These are phyloP conservation scores for Vimba vimba DNA, from an alignment of 2,113 vertebrate genomes.

Conservation along the genomic window DNA sequence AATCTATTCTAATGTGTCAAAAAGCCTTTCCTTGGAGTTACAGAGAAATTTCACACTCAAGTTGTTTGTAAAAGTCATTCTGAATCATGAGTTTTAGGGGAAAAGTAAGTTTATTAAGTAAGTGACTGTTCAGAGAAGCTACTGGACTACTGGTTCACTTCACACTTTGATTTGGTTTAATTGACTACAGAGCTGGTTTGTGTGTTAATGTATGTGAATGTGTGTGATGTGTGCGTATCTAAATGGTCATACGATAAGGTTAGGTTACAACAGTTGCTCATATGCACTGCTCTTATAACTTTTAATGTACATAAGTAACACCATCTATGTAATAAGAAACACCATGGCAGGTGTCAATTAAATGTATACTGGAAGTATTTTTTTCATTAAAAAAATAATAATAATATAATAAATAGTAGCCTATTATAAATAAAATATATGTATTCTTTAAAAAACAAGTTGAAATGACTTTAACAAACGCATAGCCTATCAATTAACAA, in stretches of 20 bases:
- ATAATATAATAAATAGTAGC: too few species aligned
- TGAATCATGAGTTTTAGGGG: slow-evolving; percentile 65
- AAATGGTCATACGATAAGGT: slow-evolving; percentile 34
- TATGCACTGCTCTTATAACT: not conserved
- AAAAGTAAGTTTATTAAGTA: slow-evolving; percentile 63
- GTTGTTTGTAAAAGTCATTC: slow-evolving; percentile 76
- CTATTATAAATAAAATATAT: too few species aligned
- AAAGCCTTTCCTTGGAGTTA: slow-evolving; percentile 74
- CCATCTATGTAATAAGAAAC: too few species aligned
- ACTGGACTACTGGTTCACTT: not conserved
- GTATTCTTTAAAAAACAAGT: too few species aligned
- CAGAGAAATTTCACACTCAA: slow-evolving; percentile 76
- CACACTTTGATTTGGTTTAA: not conserved
- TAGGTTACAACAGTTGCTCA: not conserved
- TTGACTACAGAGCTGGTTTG: not conserved
- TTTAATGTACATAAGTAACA: not conserved
- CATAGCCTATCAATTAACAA: too few species aligned
- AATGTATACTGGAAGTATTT: too few species aligned
- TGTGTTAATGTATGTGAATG: too few species aligned
- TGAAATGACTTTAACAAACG: too few species aligned
- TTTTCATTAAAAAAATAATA: too few species aligned
- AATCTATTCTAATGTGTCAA: slow-evolving; percentile 80
- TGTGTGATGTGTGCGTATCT: not conserved
- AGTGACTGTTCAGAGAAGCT: slow-evolving; percentile 26
- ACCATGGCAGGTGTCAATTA: too few species aligned